Base-by-base conservation (phyloP, 2,888 invertebrate species). In the Strigamia transsilvanica region DNA sequence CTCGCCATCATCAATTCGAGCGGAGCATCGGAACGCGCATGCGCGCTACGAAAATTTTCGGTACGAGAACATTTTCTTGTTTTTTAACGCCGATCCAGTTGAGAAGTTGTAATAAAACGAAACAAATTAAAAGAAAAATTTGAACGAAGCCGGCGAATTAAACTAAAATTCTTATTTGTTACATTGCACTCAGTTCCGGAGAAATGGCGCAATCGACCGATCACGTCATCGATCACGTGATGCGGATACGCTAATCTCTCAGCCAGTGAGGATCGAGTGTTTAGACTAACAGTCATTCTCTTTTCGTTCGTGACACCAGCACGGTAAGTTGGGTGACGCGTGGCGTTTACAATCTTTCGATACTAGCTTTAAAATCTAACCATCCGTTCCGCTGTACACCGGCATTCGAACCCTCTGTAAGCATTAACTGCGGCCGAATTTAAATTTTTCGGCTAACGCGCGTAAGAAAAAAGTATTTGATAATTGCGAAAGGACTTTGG, bases 191-290 rank as follows among this genome's bases (percentile, higher is more conserved):
- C 38, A 38, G 38, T 46, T 46, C 12, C 46, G 12, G 2, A 42
- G 2, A 42, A 13, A 42, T 42, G 4, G 42, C 42, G 15, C 46
- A 46, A 46, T 46, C 42, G 46, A 15, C 4, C 15, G 15, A 46
- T 46, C 1, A 46, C 46, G 46, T 46, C 46, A 46, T n/a, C n/a
- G 1, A 9, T 46, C 46, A 46, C 46, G 82, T 86, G 85, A 85
- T 85, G 85, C 85, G 85, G 85, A 84, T 85, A n/a, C 38, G 15
- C 9, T 10, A 77, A 85, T 83, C 86, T 86, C 85, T 85, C 86
- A 82, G 42, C 27, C 73, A 12, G 41, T 41, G 82, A 85, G 85
- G 85, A 85, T 85, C 61, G 21, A 21, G 85, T 85, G 85, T 85
- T 85, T 85, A 86, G 86, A 86, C 84, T 81, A 38, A 18, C 66